Evolutionary conservation across 2,797 vertebrate genomes (phyloP), one percentile per base, ranked within the genome.

Genomic region (Aplochiton taeniatus): DNA sequence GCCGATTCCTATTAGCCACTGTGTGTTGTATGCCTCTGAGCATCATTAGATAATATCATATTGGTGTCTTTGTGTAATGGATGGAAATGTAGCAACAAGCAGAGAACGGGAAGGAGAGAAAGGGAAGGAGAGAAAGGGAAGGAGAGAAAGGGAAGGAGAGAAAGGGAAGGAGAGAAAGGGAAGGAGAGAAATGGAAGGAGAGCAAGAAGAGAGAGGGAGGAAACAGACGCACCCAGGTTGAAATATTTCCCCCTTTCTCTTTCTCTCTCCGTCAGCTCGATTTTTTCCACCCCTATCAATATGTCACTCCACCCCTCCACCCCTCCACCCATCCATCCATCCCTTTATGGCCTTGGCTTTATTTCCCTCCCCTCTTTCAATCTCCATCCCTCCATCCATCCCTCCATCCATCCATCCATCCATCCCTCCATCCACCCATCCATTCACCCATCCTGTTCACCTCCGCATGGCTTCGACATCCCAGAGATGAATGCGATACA

Each of bases 1-100:
- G 72, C 72, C 63, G 76, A 76, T 88, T 75, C 77, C 74, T 67
- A 74, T 31, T 6, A 31, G 31, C 3, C 31, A 31, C 31, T 31
- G 31, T 31, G 31, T 6, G 6, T 31, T 31, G 31, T 31, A 6
- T 31, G 31, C 31, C 31, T 31, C 31, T 31, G 31, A 31, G 6
- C 31, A 2, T 31, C 31, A 31, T 31, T 2, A 31, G 31, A 31
- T 31, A 31, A 31, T 31, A 31, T 31, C 31, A 31, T 31, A 31
- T 31, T 31, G 31, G 31, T 31, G 2, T 2, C 31, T 31, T 31
- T 31, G 31, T 3, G 2, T 31, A 6, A 31, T 6, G 31, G 31
- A 31, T 31, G 31, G 31, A 31, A 31, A 31, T 31, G 31, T 31
- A 31, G 31, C 31, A 31, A 31, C 3, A 31, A 31, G 31, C 31